Evolutionary conservation across 2,797 vertebrate genomes (phyloP), one percentile per base, ranked within the genome.

Genomic region (Pseudochaenichthys georgianus): DNA sequence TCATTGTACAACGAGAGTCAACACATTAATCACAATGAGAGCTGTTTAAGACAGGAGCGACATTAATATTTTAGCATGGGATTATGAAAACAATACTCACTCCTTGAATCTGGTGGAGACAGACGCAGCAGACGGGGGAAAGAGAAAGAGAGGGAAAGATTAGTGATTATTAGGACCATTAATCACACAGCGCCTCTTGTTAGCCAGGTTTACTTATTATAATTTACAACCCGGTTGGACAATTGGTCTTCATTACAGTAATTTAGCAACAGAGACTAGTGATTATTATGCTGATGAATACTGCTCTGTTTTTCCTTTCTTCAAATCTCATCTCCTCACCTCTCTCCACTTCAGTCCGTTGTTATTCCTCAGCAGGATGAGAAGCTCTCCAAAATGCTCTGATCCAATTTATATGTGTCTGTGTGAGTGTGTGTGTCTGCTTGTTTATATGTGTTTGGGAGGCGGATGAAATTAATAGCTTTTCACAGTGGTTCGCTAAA

Each of bases 41-140:
- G 72, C 74, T 80, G 72, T 77, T 81, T 61, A 77, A 80, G 52
- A 77, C 63, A 71, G 59, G 23, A 51, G 21, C 45, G n/a, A 48
- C 57, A 53, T 86, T 73, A 70, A 84, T 86, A 88, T 83, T 83
- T 79, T 64, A 83, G 69, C 66, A 13, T 11, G 45, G 28, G 31
- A 82, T 64, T 50, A 79, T 58, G 74, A 86, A 84, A 70, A 70
- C 21, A 50, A 80, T 96, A 99, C 98, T 99, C 95, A 99, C 98
- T 99, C 98, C 96, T 99, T 99, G 94, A 99, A 99, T 95, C 98
- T 99, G 95, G 87, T 90, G 75, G 82, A 12, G 31, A 69, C n/a
- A 73, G 80, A 83, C 31, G 62, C 54, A 66, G 83, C 75, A 80
- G 67, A 63, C 34, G 66, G 77, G 66, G 78, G 70, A 80, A 45